Conservation (phyloP, 1,140 invertebrate species). For the Coenobita brevimanus region DNA sequence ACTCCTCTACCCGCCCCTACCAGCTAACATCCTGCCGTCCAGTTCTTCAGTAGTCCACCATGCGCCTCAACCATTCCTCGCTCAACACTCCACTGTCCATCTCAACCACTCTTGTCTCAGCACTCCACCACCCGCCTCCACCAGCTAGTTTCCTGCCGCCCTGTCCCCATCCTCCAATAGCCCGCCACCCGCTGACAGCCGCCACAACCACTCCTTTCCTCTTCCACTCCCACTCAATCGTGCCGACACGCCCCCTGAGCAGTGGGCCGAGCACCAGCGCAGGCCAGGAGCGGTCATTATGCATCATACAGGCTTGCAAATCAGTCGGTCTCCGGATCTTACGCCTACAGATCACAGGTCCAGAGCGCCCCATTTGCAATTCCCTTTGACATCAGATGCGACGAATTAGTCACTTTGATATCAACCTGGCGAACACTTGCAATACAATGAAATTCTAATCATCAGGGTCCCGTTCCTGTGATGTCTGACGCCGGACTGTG, state of each 20-base stretch:
- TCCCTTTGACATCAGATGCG: slow-evolving; percentile 56
- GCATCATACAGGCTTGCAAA: slow-evolving; percentile 57
- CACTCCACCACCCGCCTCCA: no score
- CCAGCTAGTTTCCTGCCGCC: neutral
- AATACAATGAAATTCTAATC: slow-evolving; percentile 63
- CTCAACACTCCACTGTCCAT: no score
- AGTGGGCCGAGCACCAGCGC: neutral
- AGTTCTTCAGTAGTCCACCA: no score
- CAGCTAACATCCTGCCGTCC: no score
- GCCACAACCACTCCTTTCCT: no score
- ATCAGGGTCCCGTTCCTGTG: slow-evolving; percentile 25
- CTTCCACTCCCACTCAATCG: no score
- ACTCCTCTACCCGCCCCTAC: no score
- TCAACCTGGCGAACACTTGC: slow-evolving; percentile 52
- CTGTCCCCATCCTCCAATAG: neutral
- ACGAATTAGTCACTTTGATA: slow-evolving; percentile 27
- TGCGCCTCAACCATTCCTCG: no score
- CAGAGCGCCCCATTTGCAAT: slow-evolving; percentile 39
- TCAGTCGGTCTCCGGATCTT: slow-evolving; percentile 49
- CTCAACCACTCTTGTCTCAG: no score
- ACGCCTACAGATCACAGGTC: slow-evolving; percentile 52
- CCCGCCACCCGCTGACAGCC: neutral
- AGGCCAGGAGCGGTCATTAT: slow-evolving; percentile 45
- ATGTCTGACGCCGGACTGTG: slow-evolving; percentile 17
- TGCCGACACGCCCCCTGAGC: neutral